Base-by-base conservation (phyloP, 2,113 vertebrate species). In the Bungarus multicinctus region DNA sequence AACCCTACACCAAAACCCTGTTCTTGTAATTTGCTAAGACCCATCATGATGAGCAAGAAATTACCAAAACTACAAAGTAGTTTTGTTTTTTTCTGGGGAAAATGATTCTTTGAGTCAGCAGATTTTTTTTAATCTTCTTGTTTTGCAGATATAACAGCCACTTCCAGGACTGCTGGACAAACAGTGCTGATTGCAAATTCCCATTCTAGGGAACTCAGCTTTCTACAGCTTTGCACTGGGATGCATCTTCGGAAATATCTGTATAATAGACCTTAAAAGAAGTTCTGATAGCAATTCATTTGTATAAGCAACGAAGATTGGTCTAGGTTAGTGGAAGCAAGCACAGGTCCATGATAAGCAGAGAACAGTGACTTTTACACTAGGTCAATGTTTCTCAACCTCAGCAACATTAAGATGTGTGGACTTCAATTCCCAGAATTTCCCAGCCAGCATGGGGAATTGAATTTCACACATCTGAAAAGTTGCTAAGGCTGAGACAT, bases 71-170 rank as follows among this genome's bases (percentile, higher is more conserved):
- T 50, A 50, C 47, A 50, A 54, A 58, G 6, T 18, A 58, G 34
- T 34, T 14, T 25, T 18, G 30, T 50, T 92, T 89, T 54, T 87
- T 57, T 43, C 69, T 90, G 74, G 30, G 54, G 30, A 47, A 86
- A 90, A 81, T 93, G 54, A 86, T 47, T 14, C 39, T 85, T 30
- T 47, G 92, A 89, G 47, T 89, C 87, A 92, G 92, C 88, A 92
- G 58, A 89, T 92, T 18, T 60, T 52, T 64, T 64, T 55, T 55
- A 10, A 50, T 30, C 87, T 34, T 81, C 60, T 89, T 69, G 47
- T 39, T 89, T 89, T 85, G 34, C 53, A 89, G 88, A 60, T 69
- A 60, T 52, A 89, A 86, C 54, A 89, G 23, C 60, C 57, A 55
- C 43, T 45, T 90, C 25, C 22, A 60, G 30, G 69, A 30, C 11